Percentiles rank a stretch among this genome's conserved stretches.
Evolutionary conservation across 2,888 invertebrate species (phyloP).

Genomic region (Ornithoptera alexandrae): DNA sequence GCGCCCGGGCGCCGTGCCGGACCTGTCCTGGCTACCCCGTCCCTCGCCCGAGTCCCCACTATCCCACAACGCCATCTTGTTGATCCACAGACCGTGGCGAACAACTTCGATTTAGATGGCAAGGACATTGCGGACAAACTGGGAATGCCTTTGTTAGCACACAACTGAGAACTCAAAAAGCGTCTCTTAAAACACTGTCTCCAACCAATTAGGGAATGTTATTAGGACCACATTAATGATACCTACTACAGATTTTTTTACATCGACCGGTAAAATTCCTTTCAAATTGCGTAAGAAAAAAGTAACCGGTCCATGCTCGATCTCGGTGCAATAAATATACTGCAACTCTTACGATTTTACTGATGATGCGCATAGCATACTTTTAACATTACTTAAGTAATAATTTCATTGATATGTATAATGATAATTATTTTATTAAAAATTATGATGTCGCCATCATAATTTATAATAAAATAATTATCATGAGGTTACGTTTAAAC

Average conservation of each 20-base stretch:
- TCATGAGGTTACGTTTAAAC: no score
- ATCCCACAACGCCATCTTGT: constrained; percentile 70
- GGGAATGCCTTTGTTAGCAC: constrained; percentile 35
- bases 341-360: constrained; percentile 25
- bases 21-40: constrained; percentile 53
- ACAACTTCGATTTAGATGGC: constrained; percentile 52
- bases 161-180: constrained; percentile 9
- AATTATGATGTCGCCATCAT: no score
- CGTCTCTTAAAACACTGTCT: constrained; percentile 20
- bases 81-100: constrained; percentile 58
- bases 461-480: no score
- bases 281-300: constrained; percentile 50
- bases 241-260: constrained; percentile 28
- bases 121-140: constrained; percentile 56
- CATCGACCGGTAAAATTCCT: constrained; percentile 32
- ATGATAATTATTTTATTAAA: not conserved
- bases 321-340: constrained; percentile 25
- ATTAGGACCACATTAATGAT: constrained; percentile 13
- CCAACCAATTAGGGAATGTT: constrained; percentile 23
- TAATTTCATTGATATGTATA: no score
- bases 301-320: constrained; percentile 42
- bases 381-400: constrained; percentile 2
- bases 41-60: constrained; percentile 52
- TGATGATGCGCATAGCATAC: constrained; percentile 2
- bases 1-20: constrained; percentile 43